Percentiles rank a stretch among this genome's conserved stretches.
These are phyloP conservation scores for Protonemura montana DNA, from an alignment of 2,888 invertebrate species.

Conservation along the genomic window DNA sequence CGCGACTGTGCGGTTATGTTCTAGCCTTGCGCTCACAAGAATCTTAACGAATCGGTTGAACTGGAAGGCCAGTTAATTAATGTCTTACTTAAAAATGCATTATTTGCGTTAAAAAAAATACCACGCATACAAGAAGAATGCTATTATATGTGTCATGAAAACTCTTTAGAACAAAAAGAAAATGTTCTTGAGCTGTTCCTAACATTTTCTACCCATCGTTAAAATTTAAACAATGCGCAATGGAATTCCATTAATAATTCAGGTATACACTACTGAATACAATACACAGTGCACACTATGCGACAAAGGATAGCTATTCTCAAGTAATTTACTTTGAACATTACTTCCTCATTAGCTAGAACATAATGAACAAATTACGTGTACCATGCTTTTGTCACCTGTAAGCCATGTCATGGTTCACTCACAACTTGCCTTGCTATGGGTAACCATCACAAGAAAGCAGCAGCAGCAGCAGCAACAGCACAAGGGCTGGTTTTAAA, in stretches of 20 bases:
- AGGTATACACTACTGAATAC: slow-evolving; percentile 23
- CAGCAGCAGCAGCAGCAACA: background rate
- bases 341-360: slow-evolving; percentile 20
- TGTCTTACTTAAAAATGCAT: too few relatives aligned
- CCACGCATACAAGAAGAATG: too few relatives aligned
- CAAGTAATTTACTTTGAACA: slow-evolving; percentile 15
- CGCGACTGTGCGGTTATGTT: too few relatives aligned
- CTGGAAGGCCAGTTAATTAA: too few relatives aligned
- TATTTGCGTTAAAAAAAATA: too few relatives aligned
- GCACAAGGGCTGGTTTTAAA: background rate
- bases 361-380: background rate
- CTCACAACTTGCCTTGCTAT: background rate
- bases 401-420: background rate
- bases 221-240: background rate
- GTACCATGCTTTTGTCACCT: background rate
- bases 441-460: background rate
- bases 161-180: background rate
- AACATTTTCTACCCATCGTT: background rate
- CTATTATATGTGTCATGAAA: too few relatives aligned
- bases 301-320: slow-evolving; percentile 21
- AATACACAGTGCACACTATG: background rate
- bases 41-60: too few relatives aligned
- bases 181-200: background rate
- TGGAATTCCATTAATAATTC: slow-evolving; percentile 3
- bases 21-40: too few relatives aligned